Evolutionary conservation across 2,797 vertebrate genomes (phyloP).

Genomic region (Acanthopagrus latus): DNA sequence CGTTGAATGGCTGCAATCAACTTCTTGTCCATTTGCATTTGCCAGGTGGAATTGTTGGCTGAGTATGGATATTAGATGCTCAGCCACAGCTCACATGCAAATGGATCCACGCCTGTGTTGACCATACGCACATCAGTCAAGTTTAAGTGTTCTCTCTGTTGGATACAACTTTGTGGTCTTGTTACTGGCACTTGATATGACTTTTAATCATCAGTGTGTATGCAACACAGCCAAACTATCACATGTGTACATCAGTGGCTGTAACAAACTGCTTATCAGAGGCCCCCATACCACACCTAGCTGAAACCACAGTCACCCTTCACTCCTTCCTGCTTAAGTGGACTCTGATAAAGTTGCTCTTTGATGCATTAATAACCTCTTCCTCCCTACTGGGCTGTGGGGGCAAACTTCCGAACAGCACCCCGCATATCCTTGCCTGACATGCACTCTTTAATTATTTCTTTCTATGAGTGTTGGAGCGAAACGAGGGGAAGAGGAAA

Average conservation of each 20-base stretch:
- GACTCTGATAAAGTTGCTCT: conserved; percentile 80
- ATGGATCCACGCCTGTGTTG: conserved; percentile 1
- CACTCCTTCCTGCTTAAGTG: conserved; percentile 70
- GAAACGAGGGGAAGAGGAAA: conserved; percentile 76
- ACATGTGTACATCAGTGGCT: conserved; percentile 10
- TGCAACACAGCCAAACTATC: not conserved
- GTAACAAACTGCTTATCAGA: conserved; percentile 28
- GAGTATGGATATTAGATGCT: not conserved
- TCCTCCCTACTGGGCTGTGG: conserved; percentile 57
- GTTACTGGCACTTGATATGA: not conserved
- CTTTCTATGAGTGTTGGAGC: conserved; percentile 78
- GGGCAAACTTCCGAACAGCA: conserved; percentile 63
- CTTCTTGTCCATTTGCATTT: conserved; percentile 10
- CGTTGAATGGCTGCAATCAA: conserved; percentile 24
- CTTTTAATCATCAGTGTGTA: conserved; percentile 2
- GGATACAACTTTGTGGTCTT: not conserved
- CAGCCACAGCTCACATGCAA: not conserved
- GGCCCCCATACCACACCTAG: conserved; percentile 24
- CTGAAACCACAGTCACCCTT: conserved; percentile 45
- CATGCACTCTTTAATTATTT: conserved; percentile 81
- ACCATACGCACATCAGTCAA: not conserved
- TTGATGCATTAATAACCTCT: conserved; percentile 83
- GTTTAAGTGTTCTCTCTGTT: not conserved
- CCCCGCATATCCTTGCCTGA: conserved; percentile 59
- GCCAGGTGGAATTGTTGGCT: conserved; percentile 11